Evolutionary conservation across 2,797 vertebrate species (phyloP).

Genomic region (Crocidura indochinensis): DNA sequence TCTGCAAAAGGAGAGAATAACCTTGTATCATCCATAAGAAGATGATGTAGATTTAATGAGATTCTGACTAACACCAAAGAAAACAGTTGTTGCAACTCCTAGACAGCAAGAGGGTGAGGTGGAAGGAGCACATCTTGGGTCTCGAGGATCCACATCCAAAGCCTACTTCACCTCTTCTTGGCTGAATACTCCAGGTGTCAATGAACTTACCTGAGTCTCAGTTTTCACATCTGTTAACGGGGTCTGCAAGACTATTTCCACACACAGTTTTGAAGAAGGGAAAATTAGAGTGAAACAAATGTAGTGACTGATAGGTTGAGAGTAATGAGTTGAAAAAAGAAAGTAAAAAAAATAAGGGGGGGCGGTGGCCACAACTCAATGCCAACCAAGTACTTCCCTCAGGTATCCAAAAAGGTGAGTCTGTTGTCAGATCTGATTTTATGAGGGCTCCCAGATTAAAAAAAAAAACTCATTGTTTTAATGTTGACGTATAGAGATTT

Average conservation of each 20-base stretch:
- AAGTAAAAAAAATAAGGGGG: too few relatives aligned
- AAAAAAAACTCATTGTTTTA: conserved; percentile 17
- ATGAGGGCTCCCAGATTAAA: neutral
- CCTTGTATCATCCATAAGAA: neutral
- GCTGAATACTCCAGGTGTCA: neutral
- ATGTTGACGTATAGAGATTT: neutral
- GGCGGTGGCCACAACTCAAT: neutral
- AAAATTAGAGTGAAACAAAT: neutral
- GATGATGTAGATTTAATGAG: neutral
- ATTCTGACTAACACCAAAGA: neutral
- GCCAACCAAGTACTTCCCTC: neutral
- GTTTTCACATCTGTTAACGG: neutral
- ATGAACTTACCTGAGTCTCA: neutral
- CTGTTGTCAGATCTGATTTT: neutral
- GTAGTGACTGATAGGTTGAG: neutral
- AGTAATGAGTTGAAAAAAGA: too few relatives aligned
- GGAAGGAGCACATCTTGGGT: neutral
- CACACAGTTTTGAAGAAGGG: too few relatives aligned
- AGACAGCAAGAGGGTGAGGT: neutral
- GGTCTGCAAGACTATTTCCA: neutral
- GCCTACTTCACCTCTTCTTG: neutral
- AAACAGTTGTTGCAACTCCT: too few relatives aligned
- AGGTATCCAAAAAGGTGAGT: neutral
- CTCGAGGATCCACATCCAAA: neutral
- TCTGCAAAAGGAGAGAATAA: neutral